Percentiles rank a stretch among this genome's conserved stretches.
These are phyloP conservation scores for Habrosyne pyritoides DNA, from an alignment of 2,888 invertebrate genomes.

Conservation along the genomic window DNA sequence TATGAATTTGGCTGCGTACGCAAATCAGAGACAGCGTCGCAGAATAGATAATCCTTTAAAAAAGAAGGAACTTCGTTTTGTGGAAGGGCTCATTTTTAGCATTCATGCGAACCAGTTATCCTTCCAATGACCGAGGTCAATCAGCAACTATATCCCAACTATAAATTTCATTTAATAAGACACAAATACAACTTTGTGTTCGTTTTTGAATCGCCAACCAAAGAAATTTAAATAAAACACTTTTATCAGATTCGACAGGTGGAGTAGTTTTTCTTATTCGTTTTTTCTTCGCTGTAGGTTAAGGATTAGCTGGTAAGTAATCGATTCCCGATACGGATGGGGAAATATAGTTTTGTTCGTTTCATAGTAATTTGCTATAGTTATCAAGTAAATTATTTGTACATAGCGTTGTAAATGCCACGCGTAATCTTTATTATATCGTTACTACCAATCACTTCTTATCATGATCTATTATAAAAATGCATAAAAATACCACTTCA, in stretches of 20 bases:
- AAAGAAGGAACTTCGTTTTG: conserved; percentile 26
- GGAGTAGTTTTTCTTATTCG: conserved; percentile 64
- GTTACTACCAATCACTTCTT: too few species aligned
- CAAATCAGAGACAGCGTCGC: background rate
- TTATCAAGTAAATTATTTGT: conserved; percentile 24
- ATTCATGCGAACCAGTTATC: conserved; percentile 66
- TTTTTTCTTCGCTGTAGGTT: conserved; percentile 82
- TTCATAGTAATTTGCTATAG: conserved; percentile 42
- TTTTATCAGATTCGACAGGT: conserved; percentile 84
- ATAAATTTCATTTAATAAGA: conserved; percentile 84
- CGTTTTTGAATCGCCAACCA: conserved; percentile 76
- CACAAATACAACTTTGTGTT: conserved; percentile 78
- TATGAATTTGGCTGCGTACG: background rate
- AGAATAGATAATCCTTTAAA: background rate
- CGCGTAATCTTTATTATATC: background rate
- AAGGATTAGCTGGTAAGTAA: conserved; percentile 77
- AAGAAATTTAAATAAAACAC: conserved; percentile 82
- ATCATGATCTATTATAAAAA: too few species aligned
- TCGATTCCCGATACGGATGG: conserved; percentile 71
- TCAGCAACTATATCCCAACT: conserved; percentile 78
- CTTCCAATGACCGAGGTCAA: conserved; percentile 79
- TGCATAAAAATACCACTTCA: too few species aligned
- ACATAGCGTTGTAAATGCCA: conserved; percentile 6
- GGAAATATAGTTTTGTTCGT: conserved; percentile 50
- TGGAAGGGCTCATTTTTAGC: conserved; percentile 61